Base-by-base conservation (phyloP, 2,888 invertebrate genomes). In the Cybosia mesomella region DNA sequence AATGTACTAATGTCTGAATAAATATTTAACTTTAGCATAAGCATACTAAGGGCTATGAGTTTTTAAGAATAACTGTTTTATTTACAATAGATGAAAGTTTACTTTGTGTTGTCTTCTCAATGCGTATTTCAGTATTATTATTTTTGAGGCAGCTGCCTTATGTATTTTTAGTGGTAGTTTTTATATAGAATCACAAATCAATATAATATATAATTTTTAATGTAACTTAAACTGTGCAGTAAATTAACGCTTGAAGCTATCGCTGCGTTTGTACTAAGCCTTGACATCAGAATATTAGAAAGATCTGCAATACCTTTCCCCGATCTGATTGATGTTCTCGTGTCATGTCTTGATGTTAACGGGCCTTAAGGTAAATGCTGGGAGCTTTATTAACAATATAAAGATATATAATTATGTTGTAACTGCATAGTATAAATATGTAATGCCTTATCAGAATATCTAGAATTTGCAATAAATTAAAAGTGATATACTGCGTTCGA, bases 51-150 rank as follows among this genome's bases (percentile, higher is more conserved):
- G 85, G 86, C 85, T 88, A 87, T 87, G 85, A 81, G 78, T 79
- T 80, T 81, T 75, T 80, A 79, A 73, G 64, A 78, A 75, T 85
- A 79, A 75, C 69, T 73, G 67, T 76, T 78, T 75, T 81, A 74
- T 84, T 82, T 80, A 74, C 75, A 80, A 73, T 72, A 73, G 70
- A 76, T 75, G 59, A 79, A 73, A 77, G 79, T 82, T 80, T 81
- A 75, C 79, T 76, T 81, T 82, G 70, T 83, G 78, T 82, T 85
- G 70, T 75, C 49, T 69, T 61, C 66, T 72, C 73, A 74, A 74
- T 81, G 74, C 73, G 68, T 81, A 78, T 79, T 82, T 85, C 89
- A 88, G 88, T 88, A 88, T 88, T 88, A 70, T 86, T 83, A 74
- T 71, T 78, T 75, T 76, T 68, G 57, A 54, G 63, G 70, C 63